Percentiles rank a stretch among this genome's conserved stretches.
Conservation (phyloP, 2,888 invertebrate genomes). For the Plebejus anna region DNA sequence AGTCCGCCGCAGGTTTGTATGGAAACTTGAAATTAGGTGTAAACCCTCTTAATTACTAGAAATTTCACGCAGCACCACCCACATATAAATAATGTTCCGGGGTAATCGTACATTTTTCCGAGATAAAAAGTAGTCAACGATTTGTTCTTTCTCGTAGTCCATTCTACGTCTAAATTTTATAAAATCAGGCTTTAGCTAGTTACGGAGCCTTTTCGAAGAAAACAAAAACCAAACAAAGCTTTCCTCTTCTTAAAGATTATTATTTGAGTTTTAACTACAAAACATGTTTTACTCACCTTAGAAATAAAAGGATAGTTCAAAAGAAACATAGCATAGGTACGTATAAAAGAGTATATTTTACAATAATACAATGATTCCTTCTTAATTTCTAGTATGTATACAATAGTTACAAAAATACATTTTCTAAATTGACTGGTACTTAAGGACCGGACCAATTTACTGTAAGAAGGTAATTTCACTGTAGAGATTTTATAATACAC, state of each 20-base stretch:
- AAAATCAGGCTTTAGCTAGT: too few species aligned
- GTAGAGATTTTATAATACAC: background rate
- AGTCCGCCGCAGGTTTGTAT: too few species aligned
- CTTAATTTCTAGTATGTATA: constrained; percentile 24
- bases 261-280: background rate
- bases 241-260: background rate
- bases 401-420: constrained; percentile 30
- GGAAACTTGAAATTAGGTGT: too few species aligned
- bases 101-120: too few species aligned
- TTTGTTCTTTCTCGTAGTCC: too few species aligned
- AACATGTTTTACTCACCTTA: background rate
- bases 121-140: too few species aligned
- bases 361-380: constrained; percentile 27
- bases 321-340: background rate
- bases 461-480: constrained; percentile 9
- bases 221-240: too few species aligned
- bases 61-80: too few species aligned
- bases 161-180: too few species aligned
- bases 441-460: constrained; percentile 17
- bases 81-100: too few species aligned
- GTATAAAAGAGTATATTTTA: constrained; percentile 31
- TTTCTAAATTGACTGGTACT: constrained; percentile 28
- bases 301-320: background rate
- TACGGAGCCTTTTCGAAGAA: too few species aligned
- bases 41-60: too few species aligned